Base-by-base conservation (phyloP, 2,888 invertebrate genomes). In the Cyclophora punctaria region DNA sequence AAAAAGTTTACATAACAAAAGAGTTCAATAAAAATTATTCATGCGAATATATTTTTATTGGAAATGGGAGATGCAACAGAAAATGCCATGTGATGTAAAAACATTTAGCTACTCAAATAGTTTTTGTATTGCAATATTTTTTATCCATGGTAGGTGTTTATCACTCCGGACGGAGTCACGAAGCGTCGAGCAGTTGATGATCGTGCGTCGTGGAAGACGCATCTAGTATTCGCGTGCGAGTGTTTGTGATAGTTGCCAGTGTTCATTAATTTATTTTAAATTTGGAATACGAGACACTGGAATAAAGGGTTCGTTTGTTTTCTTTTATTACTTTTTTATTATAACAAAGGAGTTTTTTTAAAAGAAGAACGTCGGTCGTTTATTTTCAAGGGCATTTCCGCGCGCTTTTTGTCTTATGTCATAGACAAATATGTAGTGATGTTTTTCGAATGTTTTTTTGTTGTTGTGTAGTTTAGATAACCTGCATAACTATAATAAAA, bases 161-260 rank as follows among this genome's bases (percentile, higher is more conserved):
- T 87, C 85, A 83, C 33, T 33, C 7, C 42, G 20, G 72, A 55
- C 71, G 69, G 64, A 62, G 67, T 64, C 62, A 61, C 65, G 63
- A 70, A 73, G 77, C 75, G 67, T 61, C 69, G 75, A 72, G 65
- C 86, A 87, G 87, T 87, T 85, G 86, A 87, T 86, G 86, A 66
- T 78, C 80, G 86, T 73, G 80, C 86, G 85, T 68, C 75, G 81
- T 67, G 76, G 85, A 85, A 79, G 85, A 84, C 83, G 82, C 86
- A 83, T 79, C 83, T 55, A 60, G 73, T 73, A 72, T 77, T 69
- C 69, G 56, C 63, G 69, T 60, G 70, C 65, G 53, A 66, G 79
- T 79, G 75, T 71, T 63, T 69, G 80, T 78, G 74, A 69, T 67
- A 69, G 72, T 67, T 66, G 59, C 76, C 67, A 77, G 83, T 82